Evolutionary conservation across 1,140 invertebrate species (phyloP), one percentile per base, ranked within the genome.

Genomic region (Heliconius hewitsoni): DNA sequence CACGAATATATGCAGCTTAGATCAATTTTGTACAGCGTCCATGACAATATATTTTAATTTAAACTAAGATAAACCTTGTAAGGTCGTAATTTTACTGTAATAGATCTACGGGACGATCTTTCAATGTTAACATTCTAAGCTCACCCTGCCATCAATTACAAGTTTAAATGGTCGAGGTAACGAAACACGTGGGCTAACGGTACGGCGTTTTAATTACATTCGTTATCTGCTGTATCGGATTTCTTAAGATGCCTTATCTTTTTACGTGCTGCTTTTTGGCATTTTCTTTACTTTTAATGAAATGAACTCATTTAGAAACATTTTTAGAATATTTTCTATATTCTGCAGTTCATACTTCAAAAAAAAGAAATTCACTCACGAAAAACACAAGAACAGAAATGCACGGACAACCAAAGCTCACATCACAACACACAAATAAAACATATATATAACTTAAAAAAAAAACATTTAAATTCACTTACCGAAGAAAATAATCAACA

Each of bases 121-220:
- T 42, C 71, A 72, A 72, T 72, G 71, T 39, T 66, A 66, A 66
- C 60, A 66, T 66, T 66, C 60, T 66, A 66, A 66, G 60, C 60
- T 66, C 60, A 66, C 60, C 57, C 77, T 74, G 60, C 39, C 19
- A 70, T 74, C 73, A 60, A 66, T 50, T 70, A 79, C 27, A 5
- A 30, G 42, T 66, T 77, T 77, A 77, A 77, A 60, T 77, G 75
- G 66, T 42, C 39, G 77, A 79, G 77, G 77, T 79, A 79, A 78
- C 77, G 77, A 73, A 57, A 9, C 23, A 72, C 55, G 42, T 57
- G 50, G 66, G 16, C n/a, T 79, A 79, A 79, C 77, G 55, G 77
- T 66, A 66, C 42, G 8, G n/a, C 8, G 42, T 50, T 78, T 78
- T 78, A 78, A 78, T 73, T 79, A 73, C 39, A 27, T 8, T 55